Base-by-base conservation (phyloP, 1,140 invertebrate genomes). In the Gryon sp. region DNA sequence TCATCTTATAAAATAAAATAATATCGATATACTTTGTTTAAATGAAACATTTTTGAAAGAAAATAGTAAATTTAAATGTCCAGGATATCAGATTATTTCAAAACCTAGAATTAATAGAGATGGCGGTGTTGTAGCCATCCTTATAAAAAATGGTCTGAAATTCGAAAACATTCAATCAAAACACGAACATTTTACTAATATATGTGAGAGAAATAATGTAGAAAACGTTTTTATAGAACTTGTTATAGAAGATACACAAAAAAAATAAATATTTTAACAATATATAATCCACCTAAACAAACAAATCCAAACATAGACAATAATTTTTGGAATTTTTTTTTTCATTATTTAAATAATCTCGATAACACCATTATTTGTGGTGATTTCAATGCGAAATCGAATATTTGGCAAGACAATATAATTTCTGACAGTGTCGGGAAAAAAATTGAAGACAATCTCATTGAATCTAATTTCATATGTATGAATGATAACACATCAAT, bases 361-460 rank as follows among this genome's bases (percentile, higher is more conserved):
- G 43, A 48, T 0, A 40, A 50, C 6, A n/a, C n/a, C n/a, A n/a
- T 50, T 7, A 28, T 62, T 4, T 12, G 14, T 11, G 59, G 45
- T 5, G 59, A 62, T 12, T 62, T 62, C n/a, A 62, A 62, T 19
- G 45, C 59, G 0, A 62, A 62, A 50, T 48, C 59, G 4, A 8
- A 11, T 4, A 28, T 62, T 6, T 62, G 59, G 59, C 14, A 32
- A 15, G 1, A 41, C 16, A n/a, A 28, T 34, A 5, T 11, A 6
- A 12, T 1, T 3, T 7, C 0, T 16, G 15, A 60, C 11, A 16
- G 1, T n/a, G 28, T 3, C 2, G 57, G 57, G 4, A 46, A 18
- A 24, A 34, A 30, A 14, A 46, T 60, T 19, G 57, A 60, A 11
- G n/a, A 20, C 3, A 8, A 6, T 15, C 0, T 59, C 0, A 5